phyloP scores from a whole-genome alignment of 2,797 vertebrate genomes.

The Lepus townsendii region DNA sequence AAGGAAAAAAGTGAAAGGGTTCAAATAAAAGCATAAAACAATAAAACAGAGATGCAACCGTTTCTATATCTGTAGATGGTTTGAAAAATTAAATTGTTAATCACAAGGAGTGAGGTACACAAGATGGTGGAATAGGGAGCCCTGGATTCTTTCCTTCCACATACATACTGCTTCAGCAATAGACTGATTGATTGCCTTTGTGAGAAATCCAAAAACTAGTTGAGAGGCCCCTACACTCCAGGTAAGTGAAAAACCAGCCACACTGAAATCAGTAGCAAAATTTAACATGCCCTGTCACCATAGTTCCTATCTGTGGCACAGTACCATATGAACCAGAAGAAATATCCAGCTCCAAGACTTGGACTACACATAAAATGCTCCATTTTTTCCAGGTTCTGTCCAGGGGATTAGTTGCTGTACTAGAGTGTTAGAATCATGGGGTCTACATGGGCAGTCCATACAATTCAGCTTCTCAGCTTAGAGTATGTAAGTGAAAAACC shows the following conservation, averaged over 20 bases:
- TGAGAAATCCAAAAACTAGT: not conserved
- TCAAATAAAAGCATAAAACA: not conserved
- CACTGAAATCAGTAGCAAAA: not conserved
- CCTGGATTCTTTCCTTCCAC: not conserved
- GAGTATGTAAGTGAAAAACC: too few relatives aligned
- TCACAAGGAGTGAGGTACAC: not conserved
- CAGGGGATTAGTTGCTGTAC: not conserved
- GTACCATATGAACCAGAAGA: not conserved
- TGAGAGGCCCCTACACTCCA: not conserved
- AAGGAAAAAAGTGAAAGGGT: not conserved
- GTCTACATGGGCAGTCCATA: not conserved
- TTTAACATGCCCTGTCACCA: not conserved
- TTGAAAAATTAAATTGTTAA: not conserved
- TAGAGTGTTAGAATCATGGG: not conserved
- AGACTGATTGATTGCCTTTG: not conserved
- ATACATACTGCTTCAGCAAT: not conserved
- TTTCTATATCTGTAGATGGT: not conserved
- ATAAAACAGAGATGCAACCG: not conserved
- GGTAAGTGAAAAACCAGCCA: not conserved
- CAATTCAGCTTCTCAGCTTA: not conserved
- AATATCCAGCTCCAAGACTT: not conserved
- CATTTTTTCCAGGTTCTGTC: not conserved
- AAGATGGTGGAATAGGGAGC: not conserved
- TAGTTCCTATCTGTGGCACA: too few relatives aligned
- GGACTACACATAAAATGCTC: not conserved